phyloP scores from a whole-genome alignment of 2,888 invertebrate species.

The Stenchaetothrips biformis region DNA sequence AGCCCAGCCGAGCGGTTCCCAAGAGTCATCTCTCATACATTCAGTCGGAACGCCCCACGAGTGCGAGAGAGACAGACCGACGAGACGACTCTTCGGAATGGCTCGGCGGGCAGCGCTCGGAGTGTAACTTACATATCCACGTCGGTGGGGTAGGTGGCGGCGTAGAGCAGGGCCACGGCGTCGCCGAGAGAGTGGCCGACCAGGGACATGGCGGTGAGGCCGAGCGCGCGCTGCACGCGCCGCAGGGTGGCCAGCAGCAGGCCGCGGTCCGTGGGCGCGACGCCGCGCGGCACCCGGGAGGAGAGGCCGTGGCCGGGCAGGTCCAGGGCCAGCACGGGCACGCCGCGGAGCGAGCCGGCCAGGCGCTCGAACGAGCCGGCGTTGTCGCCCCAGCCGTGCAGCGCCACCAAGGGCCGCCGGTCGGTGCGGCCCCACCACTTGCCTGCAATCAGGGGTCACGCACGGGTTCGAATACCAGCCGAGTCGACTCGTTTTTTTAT shows the following conservation, averaged over 20 bases:
- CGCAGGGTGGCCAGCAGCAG: conserved; percentile 36
- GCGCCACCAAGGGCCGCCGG: conserved; percentile 39
- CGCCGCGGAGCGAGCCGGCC: conserved; percentile 30
- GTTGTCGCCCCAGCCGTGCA: conserved; percentile 44
- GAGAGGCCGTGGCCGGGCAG: conserved; percentile 39
- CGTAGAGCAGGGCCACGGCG: conserved; percentile 35
- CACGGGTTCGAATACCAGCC: background rate
- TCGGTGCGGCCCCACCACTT: conserved; percentile 41
- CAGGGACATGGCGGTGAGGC: conserved; percentile 31
- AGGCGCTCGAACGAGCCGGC: conserved; percentile 41
- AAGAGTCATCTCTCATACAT: background rate
- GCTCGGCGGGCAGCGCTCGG: background rate
- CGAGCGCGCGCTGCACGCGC: conserved; percentile 11
- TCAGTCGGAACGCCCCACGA: background rate
- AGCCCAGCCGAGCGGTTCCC: no score
- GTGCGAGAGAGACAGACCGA: background rate
- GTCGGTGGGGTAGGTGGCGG: conserved; percentile 36
- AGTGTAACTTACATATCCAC: conserved; percentile 32
- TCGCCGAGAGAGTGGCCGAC: conserved; percentile 38
- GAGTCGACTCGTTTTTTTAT: background rate
- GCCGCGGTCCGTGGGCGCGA: background rate
- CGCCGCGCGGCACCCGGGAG: conserved; percentile 36
- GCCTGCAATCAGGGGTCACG: conserved; percentile 35
- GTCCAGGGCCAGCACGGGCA: conserved; percentile 38
- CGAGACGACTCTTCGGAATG: background rate